phyloP scores from a whole-genome alignment of 1,140 invertebrate species.

The Galendromus occidentalis region DNA sequence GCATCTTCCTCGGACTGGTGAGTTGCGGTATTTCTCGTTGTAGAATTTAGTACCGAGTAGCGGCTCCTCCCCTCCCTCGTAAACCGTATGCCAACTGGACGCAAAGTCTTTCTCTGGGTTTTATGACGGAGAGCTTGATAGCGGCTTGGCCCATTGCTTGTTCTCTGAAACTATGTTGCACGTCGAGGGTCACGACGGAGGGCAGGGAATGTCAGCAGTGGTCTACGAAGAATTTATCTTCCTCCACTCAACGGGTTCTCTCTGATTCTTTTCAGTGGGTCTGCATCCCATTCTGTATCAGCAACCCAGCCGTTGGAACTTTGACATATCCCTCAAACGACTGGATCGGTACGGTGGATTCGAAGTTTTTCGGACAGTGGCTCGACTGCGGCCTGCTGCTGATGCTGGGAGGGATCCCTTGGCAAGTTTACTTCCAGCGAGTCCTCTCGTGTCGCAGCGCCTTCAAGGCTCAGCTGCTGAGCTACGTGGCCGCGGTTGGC shows the following conservation, averaged over 20 bases:
- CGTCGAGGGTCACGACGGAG: too few relatives aligned
- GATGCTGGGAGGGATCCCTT: slow-evolving; percentile 91
- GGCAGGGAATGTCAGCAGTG: too few relatives aligned
- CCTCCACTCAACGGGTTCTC: too few relatives aligned
- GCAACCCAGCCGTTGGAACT: slow-evolving; percentile 53
- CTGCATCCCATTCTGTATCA: slow-evolving; percentile 87
- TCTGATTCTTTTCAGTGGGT: slow-evolving; percentile 46
- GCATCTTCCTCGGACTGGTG: slow-evolving; percentile 85
- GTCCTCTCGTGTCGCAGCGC: slow-evolving; percentile 88
- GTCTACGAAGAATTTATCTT: too few relatives aligned
- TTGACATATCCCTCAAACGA: slow-evolving; percentile 57
- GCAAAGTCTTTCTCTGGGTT: too few relatives aligned
- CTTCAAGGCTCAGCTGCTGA: slow-evolving; percentile 69
- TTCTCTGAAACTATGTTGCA: too few relatives aligned
- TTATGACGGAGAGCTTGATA: too few relatives aligned
- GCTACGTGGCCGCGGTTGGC: slow-evolving; percentile 84
- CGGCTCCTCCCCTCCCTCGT: too few relatives aligned
- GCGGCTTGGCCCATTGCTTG: too few relatives aligned
- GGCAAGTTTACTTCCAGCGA: slow-evolving; percentile 97
- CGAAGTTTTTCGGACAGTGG: slow-evolving; percentile 55
- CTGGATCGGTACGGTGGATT: slow-evolving; percentile 63
- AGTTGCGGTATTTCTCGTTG: slow-evolving; percentile 24
- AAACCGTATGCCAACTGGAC: too few relatives aligned
- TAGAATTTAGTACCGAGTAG: too few relatives aligned
- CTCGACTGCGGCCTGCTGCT: slow-evolving; percentile 74